Evolutionary conservation across 2,113 vertebrate genomes (phyloP).

Genomic region (Sceloporus undulatus): DNA sequence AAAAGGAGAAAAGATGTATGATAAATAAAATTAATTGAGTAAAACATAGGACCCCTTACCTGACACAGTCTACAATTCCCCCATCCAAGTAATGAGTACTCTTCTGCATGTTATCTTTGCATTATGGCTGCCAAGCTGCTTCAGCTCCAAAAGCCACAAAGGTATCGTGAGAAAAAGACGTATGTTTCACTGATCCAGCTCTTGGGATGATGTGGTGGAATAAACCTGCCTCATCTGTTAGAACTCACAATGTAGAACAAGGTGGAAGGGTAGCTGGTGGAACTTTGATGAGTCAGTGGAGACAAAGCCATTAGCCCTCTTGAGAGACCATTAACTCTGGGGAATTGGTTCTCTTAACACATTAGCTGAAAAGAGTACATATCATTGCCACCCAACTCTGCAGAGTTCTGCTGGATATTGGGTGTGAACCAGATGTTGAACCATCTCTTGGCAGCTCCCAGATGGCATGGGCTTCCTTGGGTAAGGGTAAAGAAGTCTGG

Average conservation of each 20-base stretch:
- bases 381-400: not conserved
- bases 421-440: too few species aligned
- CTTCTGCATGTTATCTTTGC: not conserved
- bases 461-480: not conserved
- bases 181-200: not conserved
- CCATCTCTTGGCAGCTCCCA: too few species aligned
- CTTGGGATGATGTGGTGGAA: not conserved
- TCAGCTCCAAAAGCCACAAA: not conserved
- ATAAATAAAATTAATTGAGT: too few species aligned
- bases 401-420: not conserved
- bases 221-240: not conserved
- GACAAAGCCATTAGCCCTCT: too few species aligned
- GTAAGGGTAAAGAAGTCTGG: too few species aligned
- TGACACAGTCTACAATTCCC: too few species aligned
- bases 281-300: not conserved
- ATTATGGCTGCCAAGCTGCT: not conserved
- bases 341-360: too few species aligned
- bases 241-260: not conserved
- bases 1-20: too few species aligned
- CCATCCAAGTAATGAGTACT: too few species aligned
- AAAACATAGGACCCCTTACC: too few species aligned
- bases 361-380: not conserved
- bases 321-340: too few species aligned
- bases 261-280: not conserved
- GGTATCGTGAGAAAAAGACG: not conserved